phyloP scores from a whole-genome alignment of 1,140 invertebrate species.

The Euura lappo region DNA sequence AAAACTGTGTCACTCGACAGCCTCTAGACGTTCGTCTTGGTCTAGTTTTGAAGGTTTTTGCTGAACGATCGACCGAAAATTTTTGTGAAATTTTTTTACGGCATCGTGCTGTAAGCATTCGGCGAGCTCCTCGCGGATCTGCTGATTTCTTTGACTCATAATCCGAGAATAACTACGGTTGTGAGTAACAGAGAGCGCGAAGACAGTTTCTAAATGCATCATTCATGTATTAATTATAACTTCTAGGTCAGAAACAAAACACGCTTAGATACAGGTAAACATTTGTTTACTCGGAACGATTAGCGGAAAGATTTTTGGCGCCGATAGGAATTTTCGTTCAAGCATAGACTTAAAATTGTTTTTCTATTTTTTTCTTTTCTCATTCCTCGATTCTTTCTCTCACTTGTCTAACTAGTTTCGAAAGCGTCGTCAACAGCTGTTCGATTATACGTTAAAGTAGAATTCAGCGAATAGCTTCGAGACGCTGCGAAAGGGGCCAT shows the following conservation, averaged over 20 bases:
- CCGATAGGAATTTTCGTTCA: too few relatives aligned
- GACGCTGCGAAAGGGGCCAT: neutral
- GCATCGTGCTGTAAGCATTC: too few relatives aligned
- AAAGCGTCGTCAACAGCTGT: neutral
- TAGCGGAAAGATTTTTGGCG: neutral
- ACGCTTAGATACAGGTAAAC: neutral
- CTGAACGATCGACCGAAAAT: too few relatives aligned
- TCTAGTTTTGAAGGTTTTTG: too few relatives aligned
- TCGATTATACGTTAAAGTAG: neutral
- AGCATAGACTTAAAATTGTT: too few relatives aligned
- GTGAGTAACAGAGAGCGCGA: constrained; percentile 21
- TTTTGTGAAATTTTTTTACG: too few relatives aligned
- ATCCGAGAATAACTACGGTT: constrained; percentile 33
- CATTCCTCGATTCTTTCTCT: too few relatives aligned
- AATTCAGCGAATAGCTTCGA: neutral
- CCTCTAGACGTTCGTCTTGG: too few relatives aligned
- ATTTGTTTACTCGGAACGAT: constrained; percentile 5
- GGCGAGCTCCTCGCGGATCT: neutral
- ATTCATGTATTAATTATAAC: constrained; percentile 38
- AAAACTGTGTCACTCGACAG: too few relatives aligned
- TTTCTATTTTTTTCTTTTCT: too few relatives aligned
- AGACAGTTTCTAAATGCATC: constrained; percentile 29
- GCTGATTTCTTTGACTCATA: constrained; percentile 33
- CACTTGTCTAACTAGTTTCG: neutral
- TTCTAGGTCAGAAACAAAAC: constrained; percentile 23